Evolutionary conservation across 2,113 vertebrate species (phyloP).

Genomic region (Brienomyrus brachyistius): DNA sequence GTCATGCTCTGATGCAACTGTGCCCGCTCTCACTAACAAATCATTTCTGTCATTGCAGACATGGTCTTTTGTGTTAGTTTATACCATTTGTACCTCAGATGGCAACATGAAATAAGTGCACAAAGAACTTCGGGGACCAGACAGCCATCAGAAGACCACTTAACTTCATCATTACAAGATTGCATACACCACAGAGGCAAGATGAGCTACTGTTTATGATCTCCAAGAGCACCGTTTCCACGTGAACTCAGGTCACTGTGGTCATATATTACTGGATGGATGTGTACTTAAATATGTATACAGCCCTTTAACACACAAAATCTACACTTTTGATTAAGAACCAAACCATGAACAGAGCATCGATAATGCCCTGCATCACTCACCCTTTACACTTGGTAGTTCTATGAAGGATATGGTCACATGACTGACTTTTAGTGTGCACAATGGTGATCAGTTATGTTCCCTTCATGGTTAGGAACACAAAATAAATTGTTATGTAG

Average conservation of each 20-base stretch:
- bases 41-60: not conserved
- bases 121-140: not conserved
- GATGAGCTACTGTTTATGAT: not conserved
- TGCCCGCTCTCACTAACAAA: not conserved
- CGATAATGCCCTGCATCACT: not conserved
- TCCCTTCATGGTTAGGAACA: not conserved
- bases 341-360: not conserved
- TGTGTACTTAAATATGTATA: slow-evolving; percentile 8
- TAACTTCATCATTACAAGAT: not conserved
- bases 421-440: not conserved
- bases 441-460: not conserved
- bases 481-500: not conserved
- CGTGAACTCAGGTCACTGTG: not conserved
- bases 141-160: not conserved
- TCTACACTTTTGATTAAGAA: not conserved
- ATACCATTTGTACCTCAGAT: not conserved
- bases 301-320: not conserved
- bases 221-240: not conserved
- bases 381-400: not conserved
- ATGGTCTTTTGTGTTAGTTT: not conserved
- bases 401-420: not conserved
- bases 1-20: not conserved
- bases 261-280: slow-evolving; percentile 8
- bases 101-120: not conserved
- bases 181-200: not conserved